These are phyloP conservation scores for Ypsolopha sequella DNA, from an alignment of 2,888 invertebrate genomes.

Conservation along the genomic window DNA sequence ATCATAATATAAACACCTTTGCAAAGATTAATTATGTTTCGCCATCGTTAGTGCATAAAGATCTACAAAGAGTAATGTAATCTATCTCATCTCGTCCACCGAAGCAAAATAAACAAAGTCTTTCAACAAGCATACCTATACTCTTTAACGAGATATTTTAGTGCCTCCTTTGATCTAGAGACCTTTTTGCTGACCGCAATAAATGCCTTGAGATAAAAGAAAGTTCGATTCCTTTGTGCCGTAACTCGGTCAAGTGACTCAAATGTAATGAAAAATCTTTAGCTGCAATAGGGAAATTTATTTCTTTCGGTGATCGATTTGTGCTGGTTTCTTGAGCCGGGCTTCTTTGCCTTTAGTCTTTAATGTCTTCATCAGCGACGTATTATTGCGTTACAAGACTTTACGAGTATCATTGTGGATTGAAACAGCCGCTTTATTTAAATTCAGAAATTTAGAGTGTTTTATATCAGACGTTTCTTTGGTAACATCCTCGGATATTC, in stretches of 20 bases:
- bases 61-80: constrained; percentile 18
- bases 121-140: constrained; percentile 4
- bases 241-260: constrained; percentile 47
- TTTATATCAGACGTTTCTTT: no score
- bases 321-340: constrained; percentile 8
- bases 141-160: constrained; percentile 30
- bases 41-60: constrained; percentile 12
- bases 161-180: constrained; percentile 40
- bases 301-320: constrained; percentile 29
- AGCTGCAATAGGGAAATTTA: constrained; percentile 32
- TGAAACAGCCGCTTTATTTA: background rate
- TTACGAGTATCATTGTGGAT: constrained; percentile 2
- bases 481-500: no score
- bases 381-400: background rate
- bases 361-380: background rate
- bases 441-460: no score
- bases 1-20: no score
- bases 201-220: constrained; percentile 57
- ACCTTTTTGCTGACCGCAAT: constrained; percentile 53
- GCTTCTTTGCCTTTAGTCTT: background rate
- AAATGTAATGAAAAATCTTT: constrained; percentile 54
- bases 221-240: constrained; percentile 42
- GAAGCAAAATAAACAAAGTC: constrained; percentile 7
- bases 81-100: constrained; percentile 15
- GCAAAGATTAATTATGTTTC: background rate